These are phyloP conservation scores for Junonia oenone DNA, from an alignment of 2,888 invertebrate species.

Conservation along the genomic window DNA sequence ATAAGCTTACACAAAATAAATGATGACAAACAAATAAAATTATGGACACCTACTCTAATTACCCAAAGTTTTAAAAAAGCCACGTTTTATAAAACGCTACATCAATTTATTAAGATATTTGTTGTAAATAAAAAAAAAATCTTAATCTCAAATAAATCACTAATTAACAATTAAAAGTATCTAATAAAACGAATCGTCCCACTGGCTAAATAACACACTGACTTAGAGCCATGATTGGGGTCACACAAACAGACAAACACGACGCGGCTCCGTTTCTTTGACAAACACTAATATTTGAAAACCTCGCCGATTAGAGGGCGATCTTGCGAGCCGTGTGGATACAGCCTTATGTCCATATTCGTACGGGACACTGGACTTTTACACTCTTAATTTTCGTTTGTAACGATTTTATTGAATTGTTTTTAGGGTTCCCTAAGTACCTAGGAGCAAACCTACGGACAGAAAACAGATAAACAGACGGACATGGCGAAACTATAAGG, in stretches of 20 bases:
- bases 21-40: too few species aligned
- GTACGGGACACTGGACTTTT: slow-evolving; percentile 12
- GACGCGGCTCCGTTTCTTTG: slow-evolving; percentile 63
- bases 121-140: neutral
- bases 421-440: too few species aligned
- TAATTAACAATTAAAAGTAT: neutral
- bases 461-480: too few species aligned
- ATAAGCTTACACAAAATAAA: too few species aligned
- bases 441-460: too few species aligned
- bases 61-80: too few species aligned
- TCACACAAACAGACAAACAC: slow-evolving; percentile 41
- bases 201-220: slow-evolving; percentile 28
- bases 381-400: neutral
- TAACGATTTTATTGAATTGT: neutral
- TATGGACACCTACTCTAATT: too few species aligned
- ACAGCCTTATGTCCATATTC: slow-evolving; percentile 22
- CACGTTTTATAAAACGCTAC: too few species aligned
- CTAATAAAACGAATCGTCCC: slow-evolving; percentile 11
- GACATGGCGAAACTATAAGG: neutral
- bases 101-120: too few species aligned
- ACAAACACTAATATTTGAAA: slow-evolving; percentile 76
- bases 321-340: slow-evolving; percentile 36
- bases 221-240: slow-evolving; percentile 44
- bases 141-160: neutral
- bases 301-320: slow-evolving; percentile 57